Base-by-base conservation (phyloP, 2,888 invertebrate genomes). In the Drosophila ezoana region DNA sequence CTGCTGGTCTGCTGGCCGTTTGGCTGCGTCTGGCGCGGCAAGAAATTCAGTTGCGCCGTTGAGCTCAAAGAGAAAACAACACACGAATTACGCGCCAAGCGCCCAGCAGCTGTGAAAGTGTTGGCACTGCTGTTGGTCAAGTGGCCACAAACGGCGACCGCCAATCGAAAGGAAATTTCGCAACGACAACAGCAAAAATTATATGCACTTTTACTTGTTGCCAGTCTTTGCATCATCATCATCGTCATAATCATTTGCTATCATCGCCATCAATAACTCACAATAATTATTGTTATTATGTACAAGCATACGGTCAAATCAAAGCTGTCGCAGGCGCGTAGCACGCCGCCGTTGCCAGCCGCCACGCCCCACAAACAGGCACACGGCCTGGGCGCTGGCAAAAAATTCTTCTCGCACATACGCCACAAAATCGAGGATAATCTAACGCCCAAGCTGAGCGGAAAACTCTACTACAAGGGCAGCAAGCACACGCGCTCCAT, bases 381-480 rank as follows among this genome's bases (percentile, higher is more conserved):
- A 2, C 68, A 80, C 23, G 78, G 71, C 16, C 20, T 87, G 38
- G 80, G 80, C 3, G 87, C 77, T 16, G 81, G 87, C 37, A 87
- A 79, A 54, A 85, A 80, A 11, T 90, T 92, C 64, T 91, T 90
- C 64, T 90, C 91, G 5, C 91, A 90, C 78, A 90, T 92, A 66
- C 90, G 92, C 3, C 92, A 92, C 68, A 92, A 91, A 71, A 92
- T 92, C 62, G 92, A 92, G 74, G 92, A 92, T 58, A 91, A 91
- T 81, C 78, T 92, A 5, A 90, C 91, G 40, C 91, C 92, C 45
- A 91, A 90, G 62, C 70, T 91, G 23, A 78, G 83, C 14, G 89
- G 90, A 6, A 92, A 90, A 63, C 81, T 92, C 8, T 90, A 91
- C 56, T 90, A 88, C 68, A 92, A 90, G 56, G 84, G 82, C 14